phyloP scores from a whole-genome alignment of 1,140 invertebrate genomes.

The Aphelenchoides besseyi region DNA sequence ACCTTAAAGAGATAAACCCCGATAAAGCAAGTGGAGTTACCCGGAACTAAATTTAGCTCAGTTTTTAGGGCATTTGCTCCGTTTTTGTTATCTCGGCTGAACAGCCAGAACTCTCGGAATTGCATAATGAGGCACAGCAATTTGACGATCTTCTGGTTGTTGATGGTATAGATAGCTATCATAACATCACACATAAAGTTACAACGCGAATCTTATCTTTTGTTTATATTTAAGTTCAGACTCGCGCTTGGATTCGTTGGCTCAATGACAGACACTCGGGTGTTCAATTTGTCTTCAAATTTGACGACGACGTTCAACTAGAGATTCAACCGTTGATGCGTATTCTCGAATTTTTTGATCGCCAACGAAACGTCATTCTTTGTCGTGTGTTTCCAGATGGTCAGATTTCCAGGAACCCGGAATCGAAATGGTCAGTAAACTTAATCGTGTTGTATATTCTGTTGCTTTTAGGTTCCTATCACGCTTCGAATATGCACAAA shows the following conservation, averaged over 20 bases:
- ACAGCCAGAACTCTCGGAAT: background rate
- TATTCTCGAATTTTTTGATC: conserved; percentile 11
- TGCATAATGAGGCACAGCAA: conserved; percentile 14
- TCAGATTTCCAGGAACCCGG: conserved; percentile 31
- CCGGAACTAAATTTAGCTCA: no score
- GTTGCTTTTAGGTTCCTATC: conserved; percentile 33
- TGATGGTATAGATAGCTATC: conserved; percentile 30
- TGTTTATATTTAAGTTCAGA: conserved; percentile 24
- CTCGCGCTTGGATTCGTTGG: conserved; percentile 33
- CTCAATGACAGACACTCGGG: background rate
- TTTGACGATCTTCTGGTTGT: conserved; percentile 28
- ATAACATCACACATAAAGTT: conserved; percentile 40
- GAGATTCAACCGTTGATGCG: conserved; percentile 15
- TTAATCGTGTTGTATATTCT: background rate
- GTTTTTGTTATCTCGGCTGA: conserved; percentile 21
- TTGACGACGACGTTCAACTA: conserved; percentile 42
- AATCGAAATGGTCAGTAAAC: conserved; percentile 40
- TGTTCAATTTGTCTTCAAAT: conserved; percentile 27
- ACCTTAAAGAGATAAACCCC: no score
- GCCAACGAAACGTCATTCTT: conserved; percentile 27
- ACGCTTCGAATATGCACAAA: conserved; percentile 28
- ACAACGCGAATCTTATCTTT: no score
- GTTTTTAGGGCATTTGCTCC: background rate
- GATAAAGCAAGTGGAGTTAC: no score
- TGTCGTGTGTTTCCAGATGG: conserved; percentile 37